Evolutionary conservation across 2,797 vertebrate genomes (phyloP).

Genomic region (Platyrinchus mystaceus): DNA sequence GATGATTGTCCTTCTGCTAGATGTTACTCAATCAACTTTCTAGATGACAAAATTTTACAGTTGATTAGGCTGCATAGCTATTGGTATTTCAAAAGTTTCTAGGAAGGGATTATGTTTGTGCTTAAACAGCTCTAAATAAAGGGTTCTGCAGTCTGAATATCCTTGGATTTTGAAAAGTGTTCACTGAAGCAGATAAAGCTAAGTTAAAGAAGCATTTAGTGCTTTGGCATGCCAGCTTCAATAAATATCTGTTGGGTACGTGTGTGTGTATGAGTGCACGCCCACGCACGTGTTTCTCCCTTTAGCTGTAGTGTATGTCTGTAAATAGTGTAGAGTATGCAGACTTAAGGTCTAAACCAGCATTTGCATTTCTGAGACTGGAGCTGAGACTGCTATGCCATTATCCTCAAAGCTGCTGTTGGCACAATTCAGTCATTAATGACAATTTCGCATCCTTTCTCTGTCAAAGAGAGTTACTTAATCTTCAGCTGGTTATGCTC

Average conservation of each 20-base stretch:
- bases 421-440: slow-evolving; percentile 3
- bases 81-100: slow-evolving; percentile 66
- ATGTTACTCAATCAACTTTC: slow-evolving; percentile 51
- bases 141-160: slow-evolving; percentile 55
- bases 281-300: background rate
- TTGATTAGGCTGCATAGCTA: slow-evolving; percentile 65
- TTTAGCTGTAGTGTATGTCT: background rate
- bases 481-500: background rate
- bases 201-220: slow-evolving; percentile 75
- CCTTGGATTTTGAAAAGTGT: slow-evolving; percentile 54
- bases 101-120: slow-evolving; percentile 73
- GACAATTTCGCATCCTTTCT: slow-evolving; percentile 13
- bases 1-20: background rate
- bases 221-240: slow-evolving; percentile 61
- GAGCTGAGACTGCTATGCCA: background rate
- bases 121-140: slow-evolving; percentile 70
- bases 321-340: background rate
- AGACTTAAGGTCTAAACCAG: slow-evolving; percentile 6
- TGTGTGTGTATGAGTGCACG: background rate
- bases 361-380: background rate
- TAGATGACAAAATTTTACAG: slow-evolving; percentile 70
- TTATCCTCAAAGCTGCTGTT: background rate
- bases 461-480: slow-evolving; percentile 20
- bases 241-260: slow-evolving; percentile 39
- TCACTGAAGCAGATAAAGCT: slow-evolving; percentile 75